A percentile compares a stretch with the other conserved stretches of the same genome.
phyloP scores from a whole-genome alignment of 2,888 invertebrate genomes.

The Cheilosia vulpina region DNA sequence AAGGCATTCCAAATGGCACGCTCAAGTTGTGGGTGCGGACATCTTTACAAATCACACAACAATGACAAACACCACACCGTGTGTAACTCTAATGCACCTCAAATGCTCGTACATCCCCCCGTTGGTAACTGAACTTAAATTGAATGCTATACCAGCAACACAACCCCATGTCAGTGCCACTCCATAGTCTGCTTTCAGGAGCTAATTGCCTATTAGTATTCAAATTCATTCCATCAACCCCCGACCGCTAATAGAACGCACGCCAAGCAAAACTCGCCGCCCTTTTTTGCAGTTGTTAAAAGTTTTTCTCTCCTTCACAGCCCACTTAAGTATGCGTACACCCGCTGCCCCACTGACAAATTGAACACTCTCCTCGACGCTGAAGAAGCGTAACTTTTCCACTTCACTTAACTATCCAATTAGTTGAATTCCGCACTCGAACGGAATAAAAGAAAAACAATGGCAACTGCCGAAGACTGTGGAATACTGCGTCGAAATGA shows the following conservation, averaged over 20 bases:
- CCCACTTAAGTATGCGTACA: conserved; percentile 18
- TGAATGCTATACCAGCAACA: no score
- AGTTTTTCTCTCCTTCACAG: conserved; percentile 29
- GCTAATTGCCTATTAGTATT: conserved; percentile 61
- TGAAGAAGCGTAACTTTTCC: conserved; percentile 57
- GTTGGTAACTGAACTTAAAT: no score
- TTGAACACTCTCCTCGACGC: conserved; percentile 20
- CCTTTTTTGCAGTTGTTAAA: conserved; percentile 17
- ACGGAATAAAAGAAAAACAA: conserved; percentile 43
- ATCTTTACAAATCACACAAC: no score
- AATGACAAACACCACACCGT: no score
- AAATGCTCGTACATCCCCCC: no score
- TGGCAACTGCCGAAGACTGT: conserved; percentile 24
- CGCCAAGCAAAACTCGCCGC: not conserved
- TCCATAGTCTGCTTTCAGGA: conserved; percentile 2
- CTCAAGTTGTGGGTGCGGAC: no score
- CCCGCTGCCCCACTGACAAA: conserved; percentile 1
- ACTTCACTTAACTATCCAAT: conserved; percentile 72
- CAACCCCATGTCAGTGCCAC: no score
- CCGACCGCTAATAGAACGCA: not conserved
- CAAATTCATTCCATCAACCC: conserved; percentile 58
- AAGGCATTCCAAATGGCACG: no score
- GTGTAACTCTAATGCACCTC: no score
- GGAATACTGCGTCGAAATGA: conserved; percentile 51
- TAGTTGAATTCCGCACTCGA: conserved; percentile 61